Conservation (phyloP, 2,888 invertebrate genomes). For the Oscheius onirici region DNA sequence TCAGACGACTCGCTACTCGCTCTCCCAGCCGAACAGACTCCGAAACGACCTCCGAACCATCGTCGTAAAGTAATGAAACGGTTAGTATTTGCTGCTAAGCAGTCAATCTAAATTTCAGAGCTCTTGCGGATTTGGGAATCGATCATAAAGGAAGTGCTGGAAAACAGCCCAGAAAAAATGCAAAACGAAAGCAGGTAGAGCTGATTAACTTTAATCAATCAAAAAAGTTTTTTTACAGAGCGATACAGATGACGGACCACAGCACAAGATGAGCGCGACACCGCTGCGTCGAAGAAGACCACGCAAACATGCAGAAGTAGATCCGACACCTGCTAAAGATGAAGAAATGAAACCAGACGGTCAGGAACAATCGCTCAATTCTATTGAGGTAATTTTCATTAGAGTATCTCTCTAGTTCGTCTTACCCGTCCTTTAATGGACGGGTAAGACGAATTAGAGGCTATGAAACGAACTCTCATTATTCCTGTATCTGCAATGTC, state of each 20-base stretch:
- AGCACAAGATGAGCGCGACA: neutral
- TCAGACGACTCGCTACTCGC: neutral
- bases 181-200: slow-evolving; percentile 3
- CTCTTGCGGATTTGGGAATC: slow-evolving; percentile 5
- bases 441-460: no score
- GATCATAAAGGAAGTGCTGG: neutral
- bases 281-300: neutral
- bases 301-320: neutral
- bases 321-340: neutral
- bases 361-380: no score
- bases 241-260: neutral
- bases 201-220: neutral
- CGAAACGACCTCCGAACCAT: neutral
- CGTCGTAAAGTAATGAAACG: neutral
- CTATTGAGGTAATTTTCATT: no score
- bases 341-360: no score
- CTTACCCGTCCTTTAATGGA: no score
- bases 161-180: neutral
- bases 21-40: neutral
- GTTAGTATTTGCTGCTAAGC: neutral
- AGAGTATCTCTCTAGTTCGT: no score
- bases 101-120: neutral
- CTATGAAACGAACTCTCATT: no score
- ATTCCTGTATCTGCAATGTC: no score
- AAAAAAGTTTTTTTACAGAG: neutral